These are phyloP conservation scores for Dufourea novaeangliae DNA, from an alignment of 1,140 invertebrate species.

Conservation along the genomic window DNA sequence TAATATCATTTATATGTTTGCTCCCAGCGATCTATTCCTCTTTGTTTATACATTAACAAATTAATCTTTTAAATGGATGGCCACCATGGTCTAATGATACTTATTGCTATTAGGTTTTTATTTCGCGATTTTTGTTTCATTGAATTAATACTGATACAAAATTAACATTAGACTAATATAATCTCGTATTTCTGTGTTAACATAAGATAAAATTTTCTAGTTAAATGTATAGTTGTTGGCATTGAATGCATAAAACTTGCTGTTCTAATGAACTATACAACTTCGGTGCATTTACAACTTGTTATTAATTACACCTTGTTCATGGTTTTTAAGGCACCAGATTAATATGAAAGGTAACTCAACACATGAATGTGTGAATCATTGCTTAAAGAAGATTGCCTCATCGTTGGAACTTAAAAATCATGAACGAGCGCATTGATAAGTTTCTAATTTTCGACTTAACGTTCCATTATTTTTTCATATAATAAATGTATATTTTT, in stretches of 20 bases:
- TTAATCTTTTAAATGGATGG: conserved; percentile 64
- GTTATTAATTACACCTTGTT: conserved; percentile 61
- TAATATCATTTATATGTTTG: conserved; percentile 17
- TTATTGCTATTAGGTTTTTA: conserved; percentile 69
- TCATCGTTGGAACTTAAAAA: conserved; percentile 62
- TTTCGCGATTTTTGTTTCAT: conserved; percentile 67
- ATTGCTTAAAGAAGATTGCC: conserved; percentile 36
- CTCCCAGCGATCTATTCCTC: conserved; percentile 33
- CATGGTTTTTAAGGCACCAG: conserved; percentile 68
- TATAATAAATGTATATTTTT: conserved; percentile 23
- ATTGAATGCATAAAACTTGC: conserved; percentile 48
- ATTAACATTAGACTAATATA: conserved; percentile 64
- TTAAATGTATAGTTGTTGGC: conserved; percentile 30
- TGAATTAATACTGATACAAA: conserved; percentile 76
- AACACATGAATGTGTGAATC: conserved; percentile 41
- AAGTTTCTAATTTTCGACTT: conserved; percentile 33
- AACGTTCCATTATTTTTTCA: conserved; percentile 8
- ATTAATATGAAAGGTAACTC: conserved; percentile 56
- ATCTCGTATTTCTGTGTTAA: conserved; percentile 35
- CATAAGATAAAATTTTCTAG: conserved; percentile 43
- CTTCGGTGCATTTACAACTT: conserved; percentile 58
- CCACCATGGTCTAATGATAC: conserved; percentile 74
- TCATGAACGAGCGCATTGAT: conserved; percentile 52
- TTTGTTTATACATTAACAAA: conserved; percentile 50
- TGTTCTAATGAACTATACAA: conserved; percentile 54